These are phyloP conservation scores for Brevimyrus niger DNA, from an alignment of 2,113 vertebrate species.

Conservation along the genomic window DNA sequence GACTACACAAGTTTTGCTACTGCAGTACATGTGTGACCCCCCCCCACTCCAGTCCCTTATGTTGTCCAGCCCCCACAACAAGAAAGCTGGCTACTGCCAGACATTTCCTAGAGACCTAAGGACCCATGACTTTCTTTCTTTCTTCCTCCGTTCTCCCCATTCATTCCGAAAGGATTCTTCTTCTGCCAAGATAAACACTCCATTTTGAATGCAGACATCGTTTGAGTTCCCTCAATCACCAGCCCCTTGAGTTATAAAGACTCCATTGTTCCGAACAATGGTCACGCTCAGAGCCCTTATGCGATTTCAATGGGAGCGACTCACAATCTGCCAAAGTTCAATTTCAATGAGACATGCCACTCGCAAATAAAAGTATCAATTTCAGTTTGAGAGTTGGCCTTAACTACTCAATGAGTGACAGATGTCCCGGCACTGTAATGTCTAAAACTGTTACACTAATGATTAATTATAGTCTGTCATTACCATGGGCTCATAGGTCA, in stretches of 20 bases:
- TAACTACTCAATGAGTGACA: constrained; percentile 2
- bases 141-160: not conserved
- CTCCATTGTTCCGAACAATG: constrained; percentile 5
- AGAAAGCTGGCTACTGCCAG: not conserved
- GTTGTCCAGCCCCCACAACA: not conserved
- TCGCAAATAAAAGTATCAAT: not conserved
- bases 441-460: not conserved
- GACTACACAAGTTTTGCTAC: not conserved
- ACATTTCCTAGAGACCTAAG: not conserved
- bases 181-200: constrained; percentile 9
- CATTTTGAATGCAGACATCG: not conserved
- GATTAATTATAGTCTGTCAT: constrained; percentile 6
- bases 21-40: not conserved
- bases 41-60: not conserved
- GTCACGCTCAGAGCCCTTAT: not conserved
- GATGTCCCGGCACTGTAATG: not conserved
- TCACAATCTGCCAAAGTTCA: not conserved
- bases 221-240: not conserved
- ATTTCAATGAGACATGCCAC: not conserved
- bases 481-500: not conserved
- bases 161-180: not conserved
- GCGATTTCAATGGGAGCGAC: not conserved
- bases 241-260: not conserved
- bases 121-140: not conserved
- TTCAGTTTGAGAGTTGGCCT: not conserved